Conservation (phyloP, 2,888 invertebrate species). For the Drosophila nr. perissopoda region DNA sequence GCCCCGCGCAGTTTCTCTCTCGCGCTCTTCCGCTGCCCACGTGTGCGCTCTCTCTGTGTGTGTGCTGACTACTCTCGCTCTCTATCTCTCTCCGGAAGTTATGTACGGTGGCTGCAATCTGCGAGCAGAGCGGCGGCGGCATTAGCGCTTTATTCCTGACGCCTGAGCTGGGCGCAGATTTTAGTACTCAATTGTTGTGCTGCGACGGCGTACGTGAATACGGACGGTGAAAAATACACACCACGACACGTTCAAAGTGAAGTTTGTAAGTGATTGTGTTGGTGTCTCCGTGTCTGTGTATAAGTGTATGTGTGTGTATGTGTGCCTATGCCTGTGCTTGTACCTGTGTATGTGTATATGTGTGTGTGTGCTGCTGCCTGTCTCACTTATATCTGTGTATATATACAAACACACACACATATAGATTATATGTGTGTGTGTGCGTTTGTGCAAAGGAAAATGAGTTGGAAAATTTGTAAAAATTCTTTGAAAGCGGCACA, state of each 20-base stretch:
- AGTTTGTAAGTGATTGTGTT: slow-evolving; percentile 33
- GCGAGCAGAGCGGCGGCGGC: slow-evolving; percentile 22
- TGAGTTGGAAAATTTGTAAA: slow-evolving; percentile 20
- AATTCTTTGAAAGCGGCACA: slow-evolving; percentile 7
- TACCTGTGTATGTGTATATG: not conserved
- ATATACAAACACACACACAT: not conserved
- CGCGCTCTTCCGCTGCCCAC: slow-evolving; percentile 6
- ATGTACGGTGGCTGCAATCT: slow-evolving; percentile 64
- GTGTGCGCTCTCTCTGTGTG: not conserved
- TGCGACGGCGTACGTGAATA: slow-evolving; percentile 82
- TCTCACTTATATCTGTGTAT: slow-evolving; percentile 9
- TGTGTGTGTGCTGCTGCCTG: slow-evolving; percentile 8
- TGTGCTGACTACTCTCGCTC: slow-evolving; percentile 2
- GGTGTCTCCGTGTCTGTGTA: slow-evolving; percentile 34
- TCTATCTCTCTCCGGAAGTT: slow-evolving; percentile 59
- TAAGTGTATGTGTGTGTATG: slow-evolving; percentile 10
- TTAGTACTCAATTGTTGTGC: slow-evolving; percentile 85
- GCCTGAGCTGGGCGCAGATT: slow-evolving; percentile 70
- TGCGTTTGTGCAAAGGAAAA: slow-evolving; percentile 31
- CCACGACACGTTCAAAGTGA: slow-evolving; percentile 31
- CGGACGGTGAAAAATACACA: slow-evolving; percentile 62
- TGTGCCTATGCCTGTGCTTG: not conserved
- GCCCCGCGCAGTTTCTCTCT: slow-evolving; percentile 50
- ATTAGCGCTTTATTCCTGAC: slow-evolving; percentile 58
- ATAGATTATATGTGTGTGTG: slow-evolving; percentile 3